Evolutionary conservation across 2,113 vertebrate genomes (phyloP).

Genomic region (Hepsetus odoe): DNA sequence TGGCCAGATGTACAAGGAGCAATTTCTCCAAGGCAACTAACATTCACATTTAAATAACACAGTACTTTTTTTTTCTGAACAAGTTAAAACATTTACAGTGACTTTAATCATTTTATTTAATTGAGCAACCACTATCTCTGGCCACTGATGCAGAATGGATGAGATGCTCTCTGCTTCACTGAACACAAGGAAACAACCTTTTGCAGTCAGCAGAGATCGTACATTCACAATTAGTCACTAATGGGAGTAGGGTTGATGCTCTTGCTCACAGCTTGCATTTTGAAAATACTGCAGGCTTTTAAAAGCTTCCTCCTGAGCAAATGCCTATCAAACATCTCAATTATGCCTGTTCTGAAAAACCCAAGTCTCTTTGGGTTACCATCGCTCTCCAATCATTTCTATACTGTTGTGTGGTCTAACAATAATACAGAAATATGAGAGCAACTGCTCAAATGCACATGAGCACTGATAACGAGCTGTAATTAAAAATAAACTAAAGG

Average conservation of each 20-base stretch:
- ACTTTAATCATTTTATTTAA: slow-evolving; percentile 47
- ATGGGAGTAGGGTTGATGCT: neutral
- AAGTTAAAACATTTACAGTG: slow-evolving; percentile 53
- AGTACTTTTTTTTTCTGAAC: slow-evolving; percentile 2
- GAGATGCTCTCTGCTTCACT: slow-evolving; percentile 59
- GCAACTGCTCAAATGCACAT: neutral
- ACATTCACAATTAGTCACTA: slow-evolving; percentile 39
- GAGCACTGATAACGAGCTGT: neutral
- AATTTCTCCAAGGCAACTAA: slow-evolving; percentile 22
- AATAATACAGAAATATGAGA: too few relatives aligned
- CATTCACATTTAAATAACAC: slow-evolving; percentile 21
- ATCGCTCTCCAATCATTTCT: too few relatives aligned
- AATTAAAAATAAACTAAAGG: neutral
- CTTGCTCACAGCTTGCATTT: neutral
- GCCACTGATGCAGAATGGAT: slow-evolving; percentile 51
- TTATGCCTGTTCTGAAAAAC: neutral
- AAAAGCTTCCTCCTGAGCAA: neutral
- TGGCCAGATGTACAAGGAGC: slow-evolving; percentile 21
- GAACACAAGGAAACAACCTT: slow-evolving; percentile 56
- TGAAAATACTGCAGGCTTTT: neutral
- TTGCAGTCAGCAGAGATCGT: slow-evolving; percentile 49
- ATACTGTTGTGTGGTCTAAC: too few relatives aligned
- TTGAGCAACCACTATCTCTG: slow-evolving; percentile 58
- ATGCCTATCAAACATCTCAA: neutral
- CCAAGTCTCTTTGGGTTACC: neutral